A percentile compares a stretch with the other conserved stretches of the same genome.
phyloP scores from a whole-genome alignment of 2,797 vertebrate species.

The Danio kyathit region DNA sequence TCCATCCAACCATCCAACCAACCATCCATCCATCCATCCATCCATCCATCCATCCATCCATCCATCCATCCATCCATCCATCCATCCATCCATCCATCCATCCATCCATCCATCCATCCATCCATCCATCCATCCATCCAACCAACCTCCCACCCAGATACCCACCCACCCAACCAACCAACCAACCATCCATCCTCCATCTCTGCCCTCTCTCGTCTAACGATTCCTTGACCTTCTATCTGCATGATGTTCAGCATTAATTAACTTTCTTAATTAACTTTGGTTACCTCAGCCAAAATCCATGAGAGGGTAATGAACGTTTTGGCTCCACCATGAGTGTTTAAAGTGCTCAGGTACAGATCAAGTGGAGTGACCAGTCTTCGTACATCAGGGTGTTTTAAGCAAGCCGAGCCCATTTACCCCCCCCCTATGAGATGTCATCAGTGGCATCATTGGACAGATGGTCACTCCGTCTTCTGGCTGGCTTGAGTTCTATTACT shows the following conservation, averaged over 20 bases:
- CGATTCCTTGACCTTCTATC: not conserved
- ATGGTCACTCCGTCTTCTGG: conserved; percentile 15
- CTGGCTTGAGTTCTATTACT: conserved; percentile 18
- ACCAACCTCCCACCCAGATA: no score
- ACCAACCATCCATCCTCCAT: no score
- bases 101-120: no score
- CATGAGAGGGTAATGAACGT: conserved; percentile 18
- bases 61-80: no score
- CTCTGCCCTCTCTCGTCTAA: not conserved
- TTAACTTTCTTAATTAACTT: conserved; percentile 31
- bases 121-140: no score
- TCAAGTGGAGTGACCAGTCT: conserved; percentile 13
- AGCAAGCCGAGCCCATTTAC: conserved; percentile 17
- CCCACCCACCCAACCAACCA: no score
- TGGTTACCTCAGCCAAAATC: conserved; percentile 23
- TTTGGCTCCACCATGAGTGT: conserved; percentile 7
- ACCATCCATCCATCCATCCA: no score
- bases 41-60: no score
- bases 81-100: no score
- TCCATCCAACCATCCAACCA: no score
- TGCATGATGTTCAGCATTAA: conserved; percentile 6
- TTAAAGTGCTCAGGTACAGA: conserved; percentile 1
- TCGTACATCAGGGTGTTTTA: not conserved
- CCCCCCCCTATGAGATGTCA: conserved; percentile 18
- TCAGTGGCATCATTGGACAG: conserved; percentile 22